Evolutionary conservation across 2,113 vertebrate genomes (phyloP).

Genomic region (Heterotis niloticus): DNA sequence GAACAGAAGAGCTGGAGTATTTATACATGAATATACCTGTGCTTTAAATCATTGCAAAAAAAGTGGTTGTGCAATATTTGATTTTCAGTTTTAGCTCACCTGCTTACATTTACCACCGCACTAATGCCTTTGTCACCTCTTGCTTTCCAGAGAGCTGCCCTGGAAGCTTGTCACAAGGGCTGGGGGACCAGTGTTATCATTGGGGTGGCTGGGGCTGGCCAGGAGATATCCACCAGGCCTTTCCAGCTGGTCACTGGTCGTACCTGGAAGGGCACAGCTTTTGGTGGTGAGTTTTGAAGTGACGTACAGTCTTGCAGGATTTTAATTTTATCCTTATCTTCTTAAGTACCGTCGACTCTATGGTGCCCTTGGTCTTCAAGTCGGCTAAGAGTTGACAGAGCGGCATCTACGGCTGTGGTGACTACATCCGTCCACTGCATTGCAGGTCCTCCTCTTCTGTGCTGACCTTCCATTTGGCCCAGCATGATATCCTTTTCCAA

Average conservation of each 20-base stretch:
- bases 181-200: conserved; percentile 78
- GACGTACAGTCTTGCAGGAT: not conserved
- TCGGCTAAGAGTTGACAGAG: no score
- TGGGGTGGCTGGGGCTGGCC: conserved; percentile 69
- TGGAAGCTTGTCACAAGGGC: conserved; percentile 73
- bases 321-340: not conserved
- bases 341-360: not conserved
- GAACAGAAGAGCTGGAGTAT: not conserved
- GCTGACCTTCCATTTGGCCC: no score
- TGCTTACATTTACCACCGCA: no score
- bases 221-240: conserved; percentile 71
- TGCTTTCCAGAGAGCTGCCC: conserved; percentile 66
- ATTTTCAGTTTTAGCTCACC: not conserved
- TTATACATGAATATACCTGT: not conserved
- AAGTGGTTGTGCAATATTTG: not conserved
- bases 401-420: no score
- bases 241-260: conserved; percentile 76
- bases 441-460: no score
- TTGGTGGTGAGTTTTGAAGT: conserved; percentile 68
- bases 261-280: conserved; percentile 78
- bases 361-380: not conserved
- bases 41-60: not conserved
- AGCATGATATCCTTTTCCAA: no score
- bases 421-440: no score
- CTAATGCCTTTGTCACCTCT: not conserved